Evolutionary conservation across 2,113 vertebrate genomes (phyloP).

Genomic region (Paramormyrops kingsleyae): DNA sequence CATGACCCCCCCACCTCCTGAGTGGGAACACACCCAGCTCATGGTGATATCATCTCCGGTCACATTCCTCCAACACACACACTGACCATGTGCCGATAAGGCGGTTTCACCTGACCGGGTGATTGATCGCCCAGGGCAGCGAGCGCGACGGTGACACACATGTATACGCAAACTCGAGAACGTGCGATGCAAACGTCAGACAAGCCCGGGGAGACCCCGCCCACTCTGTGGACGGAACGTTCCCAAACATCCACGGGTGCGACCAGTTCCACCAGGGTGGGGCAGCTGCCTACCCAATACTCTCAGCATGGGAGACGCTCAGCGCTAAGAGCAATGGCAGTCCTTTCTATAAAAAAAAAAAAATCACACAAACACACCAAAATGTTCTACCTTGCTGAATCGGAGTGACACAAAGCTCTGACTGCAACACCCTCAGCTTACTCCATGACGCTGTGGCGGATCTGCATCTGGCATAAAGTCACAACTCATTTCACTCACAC

Average conservation of each 20-base stretch:
- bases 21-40: background rate
- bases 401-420: background rate
- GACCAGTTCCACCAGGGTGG: background rate
- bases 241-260: background rate
- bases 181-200: background rate
- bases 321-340: background rate
- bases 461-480: background rate
- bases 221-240: background rate
- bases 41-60: background rate
- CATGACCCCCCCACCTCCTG: background rate
- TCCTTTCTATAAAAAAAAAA: background rate
- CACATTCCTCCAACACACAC: background rate
- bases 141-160: background rate
- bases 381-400: background rate
- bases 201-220: background rate
- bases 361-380: background rate
- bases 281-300: background rate
- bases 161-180: conserved; percentile 3
- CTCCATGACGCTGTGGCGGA: background rate
- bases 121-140: background rate
- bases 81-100: background rate
- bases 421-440: background rate
- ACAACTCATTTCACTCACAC: background rate
- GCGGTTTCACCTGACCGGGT: background rate
- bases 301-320: background rate